These are phyloP conservation scores for Trachythela sp. DNA, from an alignment of 64 coral and sea anemone genomes.

Conservation along the genomic window DNA sequence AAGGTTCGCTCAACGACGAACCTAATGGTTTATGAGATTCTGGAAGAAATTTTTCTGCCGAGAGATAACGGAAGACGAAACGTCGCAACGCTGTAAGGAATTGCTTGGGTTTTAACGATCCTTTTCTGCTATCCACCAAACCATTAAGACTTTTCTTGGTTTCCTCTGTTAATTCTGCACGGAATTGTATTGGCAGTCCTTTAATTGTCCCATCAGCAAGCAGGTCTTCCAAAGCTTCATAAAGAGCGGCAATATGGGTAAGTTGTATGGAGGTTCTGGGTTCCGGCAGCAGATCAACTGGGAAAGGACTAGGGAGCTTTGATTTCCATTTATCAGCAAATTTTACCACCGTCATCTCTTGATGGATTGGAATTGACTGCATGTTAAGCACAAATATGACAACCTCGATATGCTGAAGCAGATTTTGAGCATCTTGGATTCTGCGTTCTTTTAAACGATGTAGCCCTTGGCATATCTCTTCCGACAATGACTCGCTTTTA, in stretches of 20 bases:
- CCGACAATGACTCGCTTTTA: constrained; percentile 40
- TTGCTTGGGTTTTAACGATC: not conserved
- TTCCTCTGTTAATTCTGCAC: constrained; percentile 35
- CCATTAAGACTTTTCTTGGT: constrained; percentile 17
- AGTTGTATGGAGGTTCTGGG: constrained; percentile 57
- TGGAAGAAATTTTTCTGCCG: constrained; percentile 66
- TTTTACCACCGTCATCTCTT: constrained; percentile 19
- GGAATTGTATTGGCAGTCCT: constrained; percentile 55
- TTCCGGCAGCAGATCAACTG: constrained; percentile 59
- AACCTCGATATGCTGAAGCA: constrained; percentile 82
- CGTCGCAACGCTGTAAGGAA: constrained; percentile 61
- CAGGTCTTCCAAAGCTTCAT: constrained; percentile 79
- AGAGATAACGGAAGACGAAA: constrained; percentile 92
- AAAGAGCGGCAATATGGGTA: constrained; percentile 67
- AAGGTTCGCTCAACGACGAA: constrained; percentile 55
- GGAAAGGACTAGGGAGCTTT: constrained; percentile 63
- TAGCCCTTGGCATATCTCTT: constrained; percentile 44
- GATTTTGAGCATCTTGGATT: constrained; percentile 54
- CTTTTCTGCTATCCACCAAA: not conserved
- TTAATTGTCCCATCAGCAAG: constrained; percentile 67
- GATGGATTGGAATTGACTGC: constrained; percentile 16
- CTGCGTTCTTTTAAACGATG: constrained; percentile 46
- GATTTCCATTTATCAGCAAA: constrained; percentile 75
- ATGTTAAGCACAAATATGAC: constrained; percentile 81
- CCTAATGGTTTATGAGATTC: constrained; percentile 25